Evolutionary conservation across 2,888 invertebrate species (phyloP).

Genomic region (Tetragonisca angustula): DNA sequence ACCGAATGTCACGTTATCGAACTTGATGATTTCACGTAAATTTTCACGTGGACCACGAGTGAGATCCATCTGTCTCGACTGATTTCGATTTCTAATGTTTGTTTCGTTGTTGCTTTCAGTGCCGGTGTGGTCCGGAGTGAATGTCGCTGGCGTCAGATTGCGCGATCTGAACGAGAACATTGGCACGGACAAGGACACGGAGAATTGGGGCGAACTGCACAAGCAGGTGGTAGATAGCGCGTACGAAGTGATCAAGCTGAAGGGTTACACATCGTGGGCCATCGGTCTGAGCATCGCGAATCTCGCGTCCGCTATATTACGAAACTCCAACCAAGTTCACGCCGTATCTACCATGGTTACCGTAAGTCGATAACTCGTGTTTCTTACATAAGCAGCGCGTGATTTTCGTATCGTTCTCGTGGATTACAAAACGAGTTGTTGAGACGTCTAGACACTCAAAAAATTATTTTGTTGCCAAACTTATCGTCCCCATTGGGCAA

Average conservation of each 20-base stretch:
- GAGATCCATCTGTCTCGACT: not conserved
- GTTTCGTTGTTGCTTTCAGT: conserved; percentile 85
- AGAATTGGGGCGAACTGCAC: conserved; percentile 92
- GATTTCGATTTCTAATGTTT: not conserved
- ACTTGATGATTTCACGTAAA: not conserved
- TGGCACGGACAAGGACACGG: conserved; percentile 90
- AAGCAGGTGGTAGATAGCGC: conserved; percentile 93
- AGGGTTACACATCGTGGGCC: conserved; percentile 97
- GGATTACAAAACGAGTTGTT: not conserved
- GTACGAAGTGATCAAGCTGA: conserved; percentile 93
- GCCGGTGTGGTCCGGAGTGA: conserved; percentile 97
- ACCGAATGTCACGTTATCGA: not conserved
- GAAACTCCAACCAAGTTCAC: conserved; percentile 90
- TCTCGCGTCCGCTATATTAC: conserved; percentile 89
- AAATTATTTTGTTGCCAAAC: not conserved
- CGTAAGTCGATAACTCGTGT: conserved; percentile 84
- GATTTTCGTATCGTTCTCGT: not conserved
- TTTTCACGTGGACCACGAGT: conserved; percentile 2
- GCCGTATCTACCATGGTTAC: conserved; percentile 92
- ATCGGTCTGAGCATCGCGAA: conserved; percentile 92
- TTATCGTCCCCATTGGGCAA: not conserved
- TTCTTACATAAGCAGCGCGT: conserved; percentile 4
- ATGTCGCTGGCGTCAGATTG: conserved; percentile 94
- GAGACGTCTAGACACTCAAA: not conserved
- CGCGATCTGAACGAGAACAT: conserved; percentile 91